Conservation (phyloP, 1,140 invertebrate genomes). For the Habropoda laboriosa region DNA sequence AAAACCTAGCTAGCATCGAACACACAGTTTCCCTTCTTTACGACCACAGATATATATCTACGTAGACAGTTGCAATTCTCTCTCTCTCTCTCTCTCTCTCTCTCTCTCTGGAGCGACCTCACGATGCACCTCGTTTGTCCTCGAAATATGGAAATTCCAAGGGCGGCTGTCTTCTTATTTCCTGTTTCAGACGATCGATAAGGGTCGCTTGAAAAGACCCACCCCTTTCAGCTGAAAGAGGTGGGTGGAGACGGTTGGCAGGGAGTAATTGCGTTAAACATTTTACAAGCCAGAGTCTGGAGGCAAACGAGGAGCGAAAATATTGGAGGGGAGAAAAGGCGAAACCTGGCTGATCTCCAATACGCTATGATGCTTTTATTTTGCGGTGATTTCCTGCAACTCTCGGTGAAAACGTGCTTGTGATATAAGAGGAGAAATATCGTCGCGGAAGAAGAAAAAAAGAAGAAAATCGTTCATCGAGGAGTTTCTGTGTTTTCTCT, state of each 20-base stretch:
- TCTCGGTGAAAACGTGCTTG: too few species aligned
- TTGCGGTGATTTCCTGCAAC: not conserved
- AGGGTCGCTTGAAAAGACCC: not conserved
- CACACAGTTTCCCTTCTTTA: not conserved
- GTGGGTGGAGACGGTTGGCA: too few species aligned
- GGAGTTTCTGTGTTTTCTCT: not conserved
- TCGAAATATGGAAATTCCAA: conserved; percentile 59
- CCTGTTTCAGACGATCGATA: conserved; percentile 43
- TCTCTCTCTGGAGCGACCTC: too few species aligned
- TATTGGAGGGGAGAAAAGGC: conserved; percentile 1
- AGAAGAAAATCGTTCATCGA: too few species aligned
- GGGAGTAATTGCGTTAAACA: conserved; percentile 45
- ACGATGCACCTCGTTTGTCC: conserved; percentile 1
- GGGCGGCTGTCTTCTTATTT: conserved; percentile 44
- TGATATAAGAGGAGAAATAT: not conserved
- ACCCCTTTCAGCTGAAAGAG: too few species aligned
- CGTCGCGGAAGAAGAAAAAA: too few species aligned
- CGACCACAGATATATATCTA: not conserved
- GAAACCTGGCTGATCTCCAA: conserved; percentile 9
- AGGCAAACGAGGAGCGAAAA: not conserved
- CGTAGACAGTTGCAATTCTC: too few species aligned
- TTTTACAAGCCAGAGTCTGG: conserved; percentile 8
- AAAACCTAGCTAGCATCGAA: not conserved
- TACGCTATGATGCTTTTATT: conserved; percentile 37
- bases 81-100: too few species aligned